Conservation (phyloP, 2,113 vertebrate genomes). For the Takifugu bimaculatus region DNA sequence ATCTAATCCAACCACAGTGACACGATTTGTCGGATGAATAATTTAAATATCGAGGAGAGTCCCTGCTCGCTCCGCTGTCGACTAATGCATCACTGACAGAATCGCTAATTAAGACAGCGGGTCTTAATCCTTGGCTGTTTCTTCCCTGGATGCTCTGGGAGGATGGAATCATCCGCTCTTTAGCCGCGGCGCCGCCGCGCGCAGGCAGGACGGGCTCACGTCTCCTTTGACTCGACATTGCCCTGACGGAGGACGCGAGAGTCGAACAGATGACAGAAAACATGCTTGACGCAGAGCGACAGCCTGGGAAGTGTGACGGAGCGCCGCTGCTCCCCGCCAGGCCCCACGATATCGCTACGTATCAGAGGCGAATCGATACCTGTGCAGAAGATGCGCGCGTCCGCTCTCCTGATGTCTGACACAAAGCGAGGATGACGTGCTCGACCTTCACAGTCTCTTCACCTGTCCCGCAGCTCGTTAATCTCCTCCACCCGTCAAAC, state of each 20-base stretch:
- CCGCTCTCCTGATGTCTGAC: slow-evolving; percentile 7
- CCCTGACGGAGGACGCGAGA: too few relatives aligned
- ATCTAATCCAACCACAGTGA: neutral
- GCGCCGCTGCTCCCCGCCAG: neutral
- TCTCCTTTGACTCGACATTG: too few relatives aligned
- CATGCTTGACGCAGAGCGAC: too few relatives aligned
- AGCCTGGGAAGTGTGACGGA: neutral
- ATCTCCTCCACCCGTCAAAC: neutral
- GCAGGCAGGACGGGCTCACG: too few relatives aligned
- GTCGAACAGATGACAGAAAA: too few relatives aligned
- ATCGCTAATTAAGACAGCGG: slow-evolving; percentile 7
- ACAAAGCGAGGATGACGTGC: neutral
- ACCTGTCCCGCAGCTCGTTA: neutral
- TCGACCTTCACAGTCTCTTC: slow-evolving; percentile 18
- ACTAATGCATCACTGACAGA: slow-evolving; percentile 26
- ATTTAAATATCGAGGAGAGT: slow-evolving; percentile 9
- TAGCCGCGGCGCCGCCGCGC: too few relatives aligned
- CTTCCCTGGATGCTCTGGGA: neutral
- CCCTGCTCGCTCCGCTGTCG: slow-evolving; percentile 11
- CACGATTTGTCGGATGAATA: slow-evolving; percentile 19
- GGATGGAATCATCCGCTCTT: too few relatives aligned
- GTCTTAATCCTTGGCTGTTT: slow-evolving; percentile 5
- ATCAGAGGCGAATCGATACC: slow-evolving; percentile 12
- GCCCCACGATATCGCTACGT: slow-evolving; percentile 1
- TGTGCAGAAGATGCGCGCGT: slow-evolving; percentile 11